phyloP scores from a whole-genome alignment of 2,888 invertebrate species.

The Ligdia adustata region DNA sequence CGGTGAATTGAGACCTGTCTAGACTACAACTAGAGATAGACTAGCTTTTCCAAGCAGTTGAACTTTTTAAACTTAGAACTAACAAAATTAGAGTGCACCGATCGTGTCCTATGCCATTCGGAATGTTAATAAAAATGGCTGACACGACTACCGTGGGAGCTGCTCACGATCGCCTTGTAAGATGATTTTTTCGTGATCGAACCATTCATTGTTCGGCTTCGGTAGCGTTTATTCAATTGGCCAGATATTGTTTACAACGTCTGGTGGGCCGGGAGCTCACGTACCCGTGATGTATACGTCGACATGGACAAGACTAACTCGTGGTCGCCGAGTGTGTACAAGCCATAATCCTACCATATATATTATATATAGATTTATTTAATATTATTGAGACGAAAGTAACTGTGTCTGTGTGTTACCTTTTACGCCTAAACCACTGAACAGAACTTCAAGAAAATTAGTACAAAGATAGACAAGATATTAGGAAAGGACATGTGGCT shows the following conservation, averaged over 20 bases:
- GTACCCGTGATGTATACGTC: constrained; percentile 39
- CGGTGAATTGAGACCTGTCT: too few relatives aligned
- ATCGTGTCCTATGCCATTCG: constrained; percentile 15
- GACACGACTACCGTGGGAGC: constrained; percentile 72
- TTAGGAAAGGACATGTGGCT: too few relatives aligned
- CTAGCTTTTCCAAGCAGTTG: neutral
- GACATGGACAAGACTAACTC: constrained; percentile 20
- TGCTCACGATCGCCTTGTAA: constrained; percentile 76
- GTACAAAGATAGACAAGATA: too few relatives aligned
- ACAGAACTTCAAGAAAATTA: too few relatives aligned
- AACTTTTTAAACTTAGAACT: constrained; percentile 1
- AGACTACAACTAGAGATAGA: too few relatives aligned
- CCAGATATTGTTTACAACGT: constrained; percentile 71
- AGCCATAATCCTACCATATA: too few relatives aligned
- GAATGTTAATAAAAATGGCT: constrained; percentile 20
- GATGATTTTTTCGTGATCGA: constrained; percentile 83
- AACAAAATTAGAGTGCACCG: constrained; percentile 11
- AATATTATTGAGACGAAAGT: too few relatives aligned
- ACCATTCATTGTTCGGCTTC: constrained; percentile 72
- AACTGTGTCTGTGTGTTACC: too few relatives aligned
- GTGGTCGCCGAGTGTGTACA: constrained; percentile 6
- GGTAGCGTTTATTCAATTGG: constrained; percentile 76
- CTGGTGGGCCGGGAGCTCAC: constrained; percentile 58
- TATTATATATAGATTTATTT: too few relatives aligned
- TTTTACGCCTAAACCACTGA: too few relatives aligned